Percentiles rank a stretch among this genome's conserved stretches.
These are phyloP conservation scores for Rhinopithecus roxellana DNA, from an alignment of 2,113 vertebrate genomes.

Conservation along the genomic window DNA sequence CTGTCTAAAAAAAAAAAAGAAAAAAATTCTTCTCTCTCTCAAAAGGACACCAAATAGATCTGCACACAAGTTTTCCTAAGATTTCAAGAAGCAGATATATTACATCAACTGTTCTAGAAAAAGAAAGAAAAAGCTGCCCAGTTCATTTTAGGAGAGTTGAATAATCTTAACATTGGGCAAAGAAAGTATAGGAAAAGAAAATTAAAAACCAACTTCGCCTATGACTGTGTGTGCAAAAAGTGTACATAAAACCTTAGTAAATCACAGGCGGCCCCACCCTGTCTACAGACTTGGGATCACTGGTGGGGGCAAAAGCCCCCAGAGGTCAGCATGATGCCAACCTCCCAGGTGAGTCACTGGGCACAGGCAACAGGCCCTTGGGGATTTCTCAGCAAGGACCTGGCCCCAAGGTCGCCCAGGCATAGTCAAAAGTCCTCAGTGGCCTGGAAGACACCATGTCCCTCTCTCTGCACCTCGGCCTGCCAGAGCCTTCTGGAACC, in stretches of 20 bases:
- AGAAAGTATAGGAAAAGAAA: not conserved
- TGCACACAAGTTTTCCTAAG: too few species aligned
- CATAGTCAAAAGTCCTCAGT: not conserved
- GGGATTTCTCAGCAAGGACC: not conserved
- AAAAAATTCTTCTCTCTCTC: not conserved
- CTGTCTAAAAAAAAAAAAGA: too few species aligned
- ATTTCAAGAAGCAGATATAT: too few species aligned
- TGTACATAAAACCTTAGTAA: not conserved
- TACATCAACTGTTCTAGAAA: not conserved
- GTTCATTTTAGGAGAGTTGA: not conserved
- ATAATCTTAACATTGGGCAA: not conserved
- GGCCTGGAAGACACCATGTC: not conserved
- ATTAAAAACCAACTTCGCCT: too few species aligned
- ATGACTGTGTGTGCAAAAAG: accelerated
- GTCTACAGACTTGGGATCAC: too few species aligned
- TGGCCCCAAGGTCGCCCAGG: accelerated
- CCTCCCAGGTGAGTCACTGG: not conserved
- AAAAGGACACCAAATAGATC: not conserved
- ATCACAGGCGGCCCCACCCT: too few species aligned
- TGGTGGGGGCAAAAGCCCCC: not conserved
- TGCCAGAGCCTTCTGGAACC: not conserved
- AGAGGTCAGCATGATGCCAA: too few species aligned
- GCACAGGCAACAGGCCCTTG: too few species aligned
- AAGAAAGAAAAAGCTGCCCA: not conserved
- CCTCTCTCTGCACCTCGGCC: not conserved